Evolutionary conservation across 2,888 invertebrate species (phyloP).

Genomic region (Hydriomena furcata): DNA sequence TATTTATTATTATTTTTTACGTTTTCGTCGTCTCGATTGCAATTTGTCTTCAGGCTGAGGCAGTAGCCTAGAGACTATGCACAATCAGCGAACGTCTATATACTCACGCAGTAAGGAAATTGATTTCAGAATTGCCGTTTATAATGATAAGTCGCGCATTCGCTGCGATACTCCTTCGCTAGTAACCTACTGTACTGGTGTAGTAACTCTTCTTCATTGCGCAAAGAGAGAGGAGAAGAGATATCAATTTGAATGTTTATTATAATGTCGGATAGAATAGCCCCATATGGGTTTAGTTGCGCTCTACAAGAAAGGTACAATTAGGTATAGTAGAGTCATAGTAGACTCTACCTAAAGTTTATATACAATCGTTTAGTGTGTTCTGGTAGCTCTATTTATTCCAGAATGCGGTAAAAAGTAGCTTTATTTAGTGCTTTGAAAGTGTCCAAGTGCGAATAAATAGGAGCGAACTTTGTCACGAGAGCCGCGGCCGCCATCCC

Average conservation of each 20-base stretch:
- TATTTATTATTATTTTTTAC: no score
- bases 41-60: constrained; percentile 1
- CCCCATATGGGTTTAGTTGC: no score
- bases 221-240: neutral
- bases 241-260: neutral
- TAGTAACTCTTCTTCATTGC: neutral
- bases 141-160: constrained; percentile 6
- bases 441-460: constrained; percentile 18
- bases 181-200: neutral
- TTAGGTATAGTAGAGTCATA: no score
- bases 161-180: constrained; percentile 6
- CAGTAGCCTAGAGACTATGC: neutral
- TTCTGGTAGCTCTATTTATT: constrained; percentile 1
- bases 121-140: constrained; percentile 16
- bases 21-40: neutral
- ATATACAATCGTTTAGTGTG: neutral
- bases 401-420: neutral
- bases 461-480: constrained; percentile 8
- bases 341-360: no score
- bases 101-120: constrained; percentile 15
- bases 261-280: no score
- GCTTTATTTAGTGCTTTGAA: constrained; percentile 15
- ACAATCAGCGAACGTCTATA: constrained; percentile 13
- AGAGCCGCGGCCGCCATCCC: neutral
- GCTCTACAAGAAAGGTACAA: neutral